A percentile compares a stretch with the other conserved stretches of the same genome.
Conservation (phyloP, 2,113 vertebrate genomes). For the Monarcha castaneiventris region DNA sequence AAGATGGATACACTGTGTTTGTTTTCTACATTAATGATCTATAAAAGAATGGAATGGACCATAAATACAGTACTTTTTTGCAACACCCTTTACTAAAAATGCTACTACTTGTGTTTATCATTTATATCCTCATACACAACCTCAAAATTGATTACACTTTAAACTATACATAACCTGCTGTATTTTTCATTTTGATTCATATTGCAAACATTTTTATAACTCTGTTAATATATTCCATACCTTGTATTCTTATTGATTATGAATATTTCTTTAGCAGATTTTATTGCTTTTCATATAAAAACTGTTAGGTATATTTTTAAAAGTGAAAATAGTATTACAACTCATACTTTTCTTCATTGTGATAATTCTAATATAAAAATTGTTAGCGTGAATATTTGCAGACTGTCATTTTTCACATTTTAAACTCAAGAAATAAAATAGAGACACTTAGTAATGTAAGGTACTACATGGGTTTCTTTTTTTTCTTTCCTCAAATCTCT, state of each 20-base stretch:
- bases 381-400: slow-evolving; percentile 15
- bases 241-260: slow-evolving; percentile 81
- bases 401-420: slow-evolving; percentile 50
- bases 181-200: slow-evolving; percentile 77
- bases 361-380: slow-evolving; percentile 63
- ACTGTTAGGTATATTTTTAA: slow-evolving; percentile 61
- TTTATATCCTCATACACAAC: slow-evolving; percentile 75
- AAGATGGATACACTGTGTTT: slow-evolving; percentile 75
- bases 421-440: slow-evolving; percentile 55
- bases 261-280: slow-evolving; percentile 77
- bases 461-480: neutral
- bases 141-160: slow-evolving; percentile 81
- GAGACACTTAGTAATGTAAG: slow-evolving; percentile 40
- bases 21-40: slow-evolving; percentile 79
- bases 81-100: slow-evolving; percentile 79
- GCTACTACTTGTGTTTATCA: slow-evolving; percentile 77
- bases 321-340: slow-evolving; percentile 53
- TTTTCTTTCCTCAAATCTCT: slow-evolving; percentile 31
- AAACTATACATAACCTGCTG: slow-evolving; percentile 72
- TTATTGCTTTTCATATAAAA: slow-evolving; percentile 79
- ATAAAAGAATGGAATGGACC: slow-evolving; percentile 75
- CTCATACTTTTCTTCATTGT: slow-evolving; percentile 55
- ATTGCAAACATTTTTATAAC: slow-evolving; percentile 78
- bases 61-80: slow-evolving; percentile 75
- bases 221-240: slow-evolving; percentile 78